Evolutionary conservation across 2,113 vertebrate genomes (phyloP), one percentile per base, ranked within the genome.

Genomic region (Merops nubicus): DNA sequence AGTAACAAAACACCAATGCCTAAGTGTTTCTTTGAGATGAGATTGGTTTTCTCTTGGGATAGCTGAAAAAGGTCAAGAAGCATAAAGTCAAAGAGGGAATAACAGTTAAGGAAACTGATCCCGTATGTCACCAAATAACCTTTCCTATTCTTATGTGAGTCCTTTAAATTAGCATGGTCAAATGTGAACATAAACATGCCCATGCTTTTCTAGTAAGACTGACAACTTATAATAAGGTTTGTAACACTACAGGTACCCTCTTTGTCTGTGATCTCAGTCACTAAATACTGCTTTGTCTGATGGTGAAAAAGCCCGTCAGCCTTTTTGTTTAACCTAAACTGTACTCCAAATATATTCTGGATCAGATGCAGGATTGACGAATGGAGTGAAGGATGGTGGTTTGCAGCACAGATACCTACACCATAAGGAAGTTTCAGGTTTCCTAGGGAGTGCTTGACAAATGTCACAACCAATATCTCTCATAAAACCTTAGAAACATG

Each of bases 21-120:
- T 90, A 59, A 47, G 59, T 63, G 13, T 80, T 94, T 90, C 47
- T 70, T 93, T 90, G 82, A 93, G 67, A 70, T 80, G 54, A 33
- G 75, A 34, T 14, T 67, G 29, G 9, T 45, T 90, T 87, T 72
- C 84, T 88, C 82, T 74, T 42, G 75, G 90, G 82, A 69, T 21
- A 83, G 42, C 43, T 94, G 75, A 54, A 95, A 94, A 96, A 93
- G 82, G 75, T 95, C 88, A 90, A 88, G 85, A 63, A 82, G 54
- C 82, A 51, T 80, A 20, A 94, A 93, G 63, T 77, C 45, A 90
- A 92, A 79, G 50, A 80, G 59, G 23, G 63, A 83, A 86, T 88
- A 94, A 88, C 70, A 86, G 42, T 88, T 88, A 74, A 83, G 54
- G 78, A 90, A 95, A 77, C 54, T 80, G 53, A 90, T 94, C 50